Evolutionary conservation across 1,140 invertebrate genomes (phyloP), one percentile per base, ranked within the genome.

Genomic region (Tetramorium alpestre): DNA sequence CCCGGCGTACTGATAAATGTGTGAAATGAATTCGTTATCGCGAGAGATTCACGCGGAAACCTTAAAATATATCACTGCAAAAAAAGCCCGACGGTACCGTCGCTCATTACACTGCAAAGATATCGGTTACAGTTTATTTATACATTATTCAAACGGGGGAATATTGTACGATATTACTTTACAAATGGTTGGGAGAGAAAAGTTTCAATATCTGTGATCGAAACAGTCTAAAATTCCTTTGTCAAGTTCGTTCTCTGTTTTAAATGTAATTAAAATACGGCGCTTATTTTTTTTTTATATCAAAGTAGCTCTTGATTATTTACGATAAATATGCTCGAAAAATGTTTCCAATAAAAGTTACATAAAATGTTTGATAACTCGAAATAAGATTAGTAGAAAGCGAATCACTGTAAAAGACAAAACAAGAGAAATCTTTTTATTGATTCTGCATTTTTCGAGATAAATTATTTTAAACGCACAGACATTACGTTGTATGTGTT

Each of bases 121-220:
- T 58, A 65, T 65, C 7, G 11, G 60, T 25, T 41, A 44, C 11
- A 25, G 13, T 25, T 47, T 33, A 33, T 47, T 47, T 65, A 25
- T 38, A 41, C 28, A 10, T 75, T 56, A 64, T 47, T 28, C 16
- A 47, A 64, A 49, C 41, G 13, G 33, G 0, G 47, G 16, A 33
- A 77, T 77, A 47, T 78, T 78, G 47, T 62, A 44, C 28, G 1
- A 10, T 75, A 56, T 75, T 56, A 41, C 6, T 18, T 60, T 76
- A 3, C 41, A 58, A 62, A 8, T 22, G 25, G 8, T n/a, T 25
- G 56, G 8, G 7, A 33, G 28, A 64, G 16, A 47, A 10, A 28
- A 28, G 41, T 7, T 64, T 62, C 0, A 77, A 62, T 60, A 60
- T 58, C 13, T 28, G 1, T 33, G 28, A 78, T 78, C 13, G 18